A percentile compares a stretch with the other conserved stretches of the same genome.
phyloP scores from a whole-genome alignment of 2,888 invertebrate genomes.

The Watsonalla cultraria region DNA sequence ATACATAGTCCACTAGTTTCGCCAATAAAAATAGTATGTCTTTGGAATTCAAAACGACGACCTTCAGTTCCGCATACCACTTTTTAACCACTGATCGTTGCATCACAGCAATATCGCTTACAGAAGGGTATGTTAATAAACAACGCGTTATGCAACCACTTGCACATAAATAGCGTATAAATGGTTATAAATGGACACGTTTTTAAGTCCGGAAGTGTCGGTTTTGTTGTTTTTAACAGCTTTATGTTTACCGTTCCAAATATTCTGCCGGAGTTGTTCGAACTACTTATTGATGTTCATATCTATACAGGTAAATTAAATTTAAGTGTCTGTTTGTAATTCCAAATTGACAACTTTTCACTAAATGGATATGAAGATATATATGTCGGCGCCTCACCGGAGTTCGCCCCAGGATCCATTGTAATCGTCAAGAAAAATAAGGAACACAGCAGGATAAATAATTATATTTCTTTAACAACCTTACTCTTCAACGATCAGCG shows the following conservation, averaged over 20 bases:
- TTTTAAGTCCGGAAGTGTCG: not conserved
- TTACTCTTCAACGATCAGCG: too few species aligned
- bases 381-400: too few species aligned
- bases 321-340: too few species aligned
- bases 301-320: too few species aligned
- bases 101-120: slow-evolving; percentile 1
- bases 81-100: slow-evolving; percentile 1
- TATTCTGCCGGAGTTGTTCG: too few species aligned
- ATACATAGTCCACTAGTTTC: not conserved
- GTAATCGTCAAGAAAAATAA: too few species aligned
- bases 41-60: not conserved
- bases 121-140: not conserved
- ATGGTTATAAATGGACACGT: not conserved
- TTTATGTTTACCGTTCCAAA: not conserved
- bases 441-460: too few species aligned
- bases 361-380: too few species aligned
- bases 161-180: not conserved
- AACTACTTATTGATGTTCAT: too few species aligned
- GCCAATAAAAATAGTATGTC: not conserved
- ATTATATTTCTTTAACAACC: too few species aligned
- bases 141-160: not conserved
- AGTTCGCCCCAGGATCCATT: too few species aligned
- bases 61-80: slow-evolving; percentile 2
- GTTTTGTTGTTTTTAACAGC: not conserved
- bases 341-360: too few species aligned